A percentile compares a stretch with the other conserved stretches of the same genome.
Conservation (phyloP, 2,113 vertebrate genomes). For the Noctilio leporinus region DNA sequence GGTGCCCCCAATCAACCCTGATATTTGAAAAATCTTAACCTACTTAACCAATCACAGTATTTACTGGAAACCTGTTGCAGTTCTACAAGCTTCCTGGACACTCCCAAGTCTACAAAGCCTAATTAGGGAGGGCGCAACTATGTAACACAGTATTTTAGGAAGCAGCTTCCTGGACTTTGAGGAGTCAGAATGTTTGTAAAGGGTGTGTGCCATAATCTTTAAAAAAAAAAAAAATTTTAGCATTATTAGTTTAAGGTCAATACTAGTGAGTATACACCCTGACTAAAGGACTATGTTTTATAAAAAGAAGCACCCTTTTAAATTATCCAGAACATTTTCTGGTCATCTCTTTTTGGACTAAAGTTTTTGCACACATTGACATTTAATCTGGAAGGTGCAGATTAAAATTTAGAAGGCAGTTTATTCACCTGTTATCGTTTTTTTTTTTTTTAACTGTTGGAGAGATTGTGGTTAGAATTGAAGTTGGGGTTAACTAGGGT, state of each 20-base stretch:
- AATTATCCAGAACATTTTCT: background rate
- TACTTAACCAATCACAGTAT: background rate
- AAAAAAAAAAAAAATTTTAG: no score
- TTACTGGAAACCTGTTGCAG: background rate
- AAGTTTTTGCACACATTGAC: background rate
- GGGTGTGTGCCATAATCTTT: background rate
- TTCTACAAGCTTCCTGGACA: constrained; percentile 31
- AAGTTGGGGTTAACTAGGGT: no score
- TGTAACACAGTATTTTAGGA: constrained; percentile 42
- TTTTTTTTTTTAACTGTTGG: no score
- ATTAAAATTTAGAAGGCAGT: background rate
- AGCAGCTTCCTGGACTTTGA: constrained; percentile 35
- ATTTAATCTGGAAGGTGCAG: background rate
- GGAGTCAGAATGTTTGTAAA: constrained; percentile 43
- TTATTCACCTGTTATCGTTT: background rate
- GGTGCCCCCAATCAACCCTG: background rate
- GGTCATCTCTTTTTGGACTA: background rate
- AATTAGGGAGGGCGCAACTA: constrained; percentile 30
- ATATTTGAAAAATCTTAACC: background rate
- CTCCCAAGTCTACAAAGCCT: constrained; percentile 37
- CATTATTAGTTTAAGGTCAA: background rate
- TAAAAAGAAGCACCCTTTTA: background rate
- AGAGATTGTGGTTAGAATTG: no score
- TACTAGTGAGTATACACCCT: background rate
- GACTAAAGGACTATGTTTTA: background rate